phyloP scores from a whole-genome alignment of 2,113 vertebrate species.

The Triplophysa dalaica region DNA sequence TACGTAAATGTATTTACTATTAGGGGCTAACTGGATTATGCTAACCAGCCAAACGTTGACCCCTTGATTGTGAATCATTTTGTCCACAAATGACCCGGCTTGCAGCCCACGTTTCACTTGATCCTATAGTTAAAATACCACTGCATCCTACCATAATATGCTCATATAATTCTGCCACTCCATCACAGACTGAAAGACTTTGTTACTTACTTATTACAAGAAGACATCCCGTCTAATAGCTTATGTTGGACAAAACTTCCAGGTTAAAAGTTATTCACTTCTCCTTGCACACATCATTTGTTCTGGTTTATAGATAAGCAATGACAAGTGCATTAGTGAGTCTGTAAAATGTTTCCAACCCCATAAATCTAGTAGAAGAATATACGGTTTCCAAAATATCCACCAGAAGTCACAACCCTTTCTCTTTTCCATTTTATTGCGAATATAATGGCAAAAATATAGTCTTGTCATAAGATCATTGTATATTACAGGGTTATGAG shows the following conservation, averaged over 20 bases:
- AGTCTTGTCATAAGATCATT: background rate
- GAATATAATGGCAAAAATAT: background rate
- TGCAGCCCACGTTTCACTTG: constrained; percentile 35
- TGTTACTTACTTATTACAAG: constrained; percentile 27
- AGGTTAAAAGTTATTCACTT: constrained; percentile 9
- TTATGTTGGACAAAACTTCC: constrained; percentile 40
- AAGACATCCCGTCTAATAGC: constrained; percentile 22
- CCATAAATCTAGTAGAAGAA: constrained; percentile 30
- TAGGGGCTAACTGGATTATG: no score
- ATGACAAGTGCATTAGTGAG: constrained; percentile 36
- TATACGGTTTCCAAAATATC: constrained; percentile 24
- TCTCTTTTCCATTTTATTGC: constrained; percentile 1
- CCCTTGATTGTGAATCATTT: background rate
- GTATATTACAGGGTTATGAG: constrained; percentile 5
- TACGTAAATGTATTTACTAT: no score
- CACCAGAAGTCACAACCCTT: constrained; percentile 6
- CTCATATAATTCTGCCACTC: background rate
- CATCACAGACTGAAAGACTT: background rate
- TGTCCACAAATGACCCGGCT: constrained; percentile 30
- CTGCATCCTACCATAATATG: constrained; percentile 5
- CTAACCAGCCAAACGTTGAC: background rate
- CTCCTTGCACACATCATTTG: constrained; percentile 30
- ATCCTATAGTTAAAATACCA: background rate
- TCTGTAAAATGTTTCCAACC: constrained; percentile 34
- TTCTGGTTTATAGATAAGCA: constrained; percentile 43